Base-by-base conservation (phyloP, 2,888 invertebrate species). In the Melitaea athalia region DNA sequence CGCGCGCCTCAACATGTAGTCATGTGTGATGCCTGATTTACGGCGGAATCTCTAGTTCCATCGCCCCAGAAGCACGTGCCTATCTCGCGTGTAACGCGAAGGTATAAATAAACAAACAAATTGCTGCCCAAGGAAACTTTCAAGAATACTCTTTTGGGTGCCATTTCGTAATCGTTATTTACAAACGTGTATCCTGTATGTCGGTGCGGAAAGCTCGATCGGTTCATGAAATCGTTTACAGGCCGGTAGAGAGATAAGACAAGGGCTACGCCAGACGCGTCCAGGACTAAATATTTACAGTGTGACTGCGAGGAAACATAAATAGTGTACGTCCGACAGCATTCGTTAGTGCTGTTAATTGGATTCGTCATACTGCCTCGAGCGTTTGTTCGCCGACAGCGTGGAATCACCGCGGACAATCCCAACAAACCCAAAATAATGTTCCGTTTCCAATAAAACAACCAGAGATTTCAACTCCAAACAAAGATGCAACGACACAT, bases 251-350 rank as follows among this genome's bases (percentile, higher is more conserved):
- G 83, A 85, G 89, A 91, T 91, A 89, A 89, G 84, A 79, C 82
- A 81, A 85, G 84, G 85, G 85, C 80, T 79, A 82, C 82, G 83
- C 89, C 91, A 91, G 91, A 91, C 88, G 85, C 87, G 81, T 82
- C 81, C 81, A 78, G 81, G 81, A 82, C 88, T 87, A 90, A 91
- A 92, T 91, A 89, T 91, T 91, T 91, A 91, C 91, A 88, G 81
- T 88, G 85, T 78, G 82, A 86, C 85, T 87, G 84, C 81, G 80
- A 82, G 90, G 87, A 88, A 89, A 91, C 88, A 87, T 91, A 92
- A 91, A 92, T 90, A 91, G 87, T 84, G 79, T 75, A 79, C 82
- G 83, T 79, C 84, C 80, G 87, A 88, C 89, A 84, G 85, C 79
- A 85, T 85, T 88, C 86, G 85, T 89, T 88, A 86, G 85, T 86